Conservation (phyloP, 2,888 invertebrate species). For the Sminthurides aquaticus region DNA sequence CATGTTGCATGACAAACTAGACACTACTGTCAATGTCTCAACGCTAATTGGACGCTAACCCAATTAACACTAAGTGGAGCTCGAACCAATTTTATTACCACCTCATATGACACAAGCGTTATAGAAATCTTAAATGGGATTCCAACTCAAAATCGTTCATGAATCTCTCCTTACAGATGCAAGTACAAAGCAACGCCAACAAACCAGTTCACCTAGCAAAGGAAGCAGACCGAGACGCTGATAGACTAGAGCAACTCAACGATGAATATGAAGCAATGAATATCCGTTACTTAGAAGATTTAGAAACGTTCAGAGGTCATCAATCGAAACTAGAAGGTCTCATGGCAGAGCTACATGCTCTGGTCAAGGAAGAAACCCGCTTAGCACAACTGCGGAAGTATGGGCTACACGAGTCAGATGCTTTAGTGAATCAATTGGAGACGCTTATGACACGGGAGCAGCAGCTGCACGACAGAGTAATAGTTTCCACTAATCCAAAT, state of each 20-base stretch:
- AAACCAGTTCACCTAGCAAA: constrained; percentile 36
- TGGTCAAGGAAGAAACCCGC: constrained; percentile 32
- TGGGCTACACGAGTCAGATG: constrained; percentile 28
- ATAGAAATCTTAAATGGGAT: too few relatives aligned
- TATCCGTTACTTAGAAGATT: constrained; percentile 24
- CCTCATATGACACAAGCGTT: too few relatives aligned
- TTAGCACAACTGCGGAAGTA: constrained; percentile 27
- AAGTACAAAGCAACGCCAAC: constrained; percentile 35
- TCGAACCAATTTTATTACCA: too few relatives aligned
- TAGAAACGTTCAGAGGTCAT: constrained; percentile 24
- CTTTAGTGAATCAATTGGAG: constrained; percentile 29
- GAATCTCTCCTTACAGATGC: constrained; percentile 21
- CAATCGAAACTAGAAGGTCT: constrained; percentile 31
- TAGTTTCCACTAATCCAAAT: too few relatives aligned
- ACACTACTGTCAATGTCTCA: too few relatives aligned
- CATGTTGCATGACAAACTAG: too few relatives aligned
- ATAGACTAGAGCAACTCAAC: constrained; percentile 34
- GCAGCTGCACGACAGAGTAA: constrained; percentile 30
- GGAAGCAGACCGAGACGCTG: constrained; percentile 38
- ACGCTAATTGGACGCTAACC: too few relatives aligned
- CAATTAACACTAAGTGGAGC: too few relatives aligned
- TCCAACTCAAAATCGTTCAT: neutral
- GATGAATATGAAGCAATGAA: constrained; percentile 28
- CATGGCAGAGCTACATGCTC: constrained; percentile 21
- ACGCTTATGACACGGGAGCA: constrained; percentile 31